Conservation (phyloP, 1,140 invertebrate species). For the Lasaia peninsularis region DNA sequence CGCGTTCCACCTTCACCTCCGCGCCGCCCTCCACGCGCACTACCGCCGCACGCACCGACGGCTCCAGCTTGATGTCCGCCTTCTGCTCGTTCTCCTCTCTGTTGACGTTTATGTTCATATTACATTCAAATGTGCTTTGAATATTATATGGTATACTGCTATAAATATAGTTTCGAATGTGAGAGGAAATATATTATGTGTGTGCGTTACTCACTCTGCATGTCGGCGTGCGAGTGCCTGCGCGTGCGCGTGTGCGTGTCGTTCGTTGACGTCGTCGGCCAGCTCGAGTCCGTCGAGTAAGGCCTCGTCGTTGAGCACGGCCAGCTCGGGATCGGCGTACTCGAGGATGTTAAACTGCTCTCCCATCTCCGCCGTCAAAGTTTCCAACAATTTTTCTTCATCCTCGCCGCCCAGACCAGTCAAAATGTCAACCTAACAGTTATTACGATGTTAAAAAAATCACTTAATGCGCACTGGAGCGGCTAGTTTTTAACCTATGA, state of each 20-base stretch:
- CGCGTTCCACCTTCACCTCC: neutral
- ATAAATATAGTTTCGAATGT: neutral
- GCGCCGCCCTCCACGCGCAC: neutral
- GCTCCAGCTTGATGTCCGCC: conserved; percentile 56
- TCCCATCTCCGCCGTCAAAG: conserved; percentile 88
- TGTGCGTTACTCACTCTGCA: conserved; percentile 77
- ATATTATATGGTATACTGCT: neutral
- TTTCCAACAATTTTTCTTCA: conserved; percentile 89
- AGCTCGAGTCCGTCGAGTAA: conserved; percentile 87
- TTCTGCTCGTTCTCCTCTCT: conserved; percentile 55
- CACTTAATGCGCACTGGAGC: too few species aligned
- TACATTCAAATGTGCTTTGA: neutral
- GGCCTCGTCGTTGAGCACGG: conserved; percentile 86
- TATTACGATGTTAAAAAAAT: neutral
- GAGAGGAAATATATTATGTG: conserved; percentile 26
- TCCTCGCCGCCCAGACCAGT: conserved; percentile 90
- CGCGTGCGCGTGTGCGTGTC: conserved; percentile 81
- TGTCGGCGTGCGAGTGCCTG: conserved; percentile 84
- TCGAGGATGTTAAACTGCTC: conserved; percentile 97
- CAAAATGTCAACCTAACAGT: conserved; percentile 83
- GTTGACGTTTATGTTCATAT: neutral
- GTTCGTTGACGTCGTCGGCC: conserved; percentile 79
- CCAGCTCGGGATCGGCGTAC: conserved; percentile 96
- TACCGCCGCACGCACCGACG: conserved; percentile 29
- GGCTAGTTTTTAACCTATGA: too few species aligned